Evolutionary conservation across 2,888 invertebrate genomes (phyloP), one percentile per base, ranked within the genome.

Genomic region (Phymatocera aterrima): DNA sequence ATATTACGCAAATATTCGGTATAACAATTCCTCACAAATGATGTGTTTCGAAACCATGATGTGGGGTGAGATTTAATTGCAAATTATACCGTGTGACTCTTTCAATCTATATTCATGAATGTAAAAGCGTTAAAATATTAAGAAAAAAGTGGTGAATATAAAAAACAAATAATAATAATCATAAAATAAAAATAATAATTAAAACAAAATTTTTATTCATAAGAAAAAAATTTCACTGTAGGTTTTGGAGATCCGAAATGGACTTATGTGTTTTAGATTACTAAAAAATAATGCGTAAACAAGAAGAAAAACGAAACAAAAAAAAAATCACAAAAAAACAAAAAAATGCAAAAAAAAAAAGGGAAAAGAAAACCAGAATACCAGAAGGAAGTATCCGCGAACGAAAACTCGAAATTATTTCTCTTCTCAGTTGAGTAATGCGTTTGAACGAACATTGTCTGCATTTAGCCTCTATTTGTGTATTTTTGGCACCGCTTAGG

Each of bases 81-180:
- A 83, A 85, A 84, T 84, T 83, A 86, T 84, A 86, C 86, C 85
- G 86, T 89, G 85, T 89, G 88, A 88, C 84, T 85, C 84, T 88
- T 84, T 85, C 86, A 88, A 83, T 87, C 86, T 89, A 88, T n/a
- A n/a, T n/a, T n/a, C n/a, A n/a, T 87, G 87, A 86, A 87, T 89
- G 87, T 89, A 88, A 89, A 86, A 83, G 86, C 88, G 87, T 88
- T 87, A 78, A 78, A 60, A 82, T 86, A 86, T 85, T 85, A 87
- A 86, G 86, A 86, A 88, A 86, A 86, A 85, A 84, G 77, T 79
- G 78, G 80, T 81, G 83, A 83, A 83, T 80, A 84, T 79, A 80
- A 78, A 57, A 79, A 83, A 82, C 80, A 80, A 82, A 82, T 82
- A 83, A 83, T 81, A 84, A 81, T 79, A 65, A 77, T 31, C 54